These are phyloP conservation scores for Cryptomyrus ogoouensis DNA, from an alignment of 2,113 vertebrate species.

Conservation along the genomic window DNA sequence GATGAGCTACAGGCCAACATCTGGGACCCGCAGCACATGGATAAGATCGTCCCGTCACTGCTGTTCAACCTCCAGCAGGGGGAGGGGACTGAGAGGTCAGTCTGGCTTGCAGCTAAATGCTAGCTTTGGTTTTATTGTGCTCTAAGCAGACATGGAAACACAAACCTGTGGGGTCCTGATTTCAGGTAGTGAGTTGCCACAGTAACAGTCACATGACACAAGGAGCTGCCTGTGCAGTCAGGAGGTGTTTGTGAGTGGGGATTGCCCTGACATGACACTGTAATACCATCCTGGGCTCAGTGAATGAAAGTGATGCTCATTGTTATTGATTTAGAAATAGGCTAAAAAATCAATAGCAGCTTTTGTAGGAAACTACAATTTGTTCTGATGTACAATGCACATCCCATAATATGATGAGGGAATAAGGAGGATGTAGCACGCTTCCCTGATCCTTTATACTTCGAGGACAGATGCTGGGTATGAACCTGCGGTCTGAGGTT, in stretches of 20 bases:
- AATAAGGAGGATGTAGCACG: background rate
- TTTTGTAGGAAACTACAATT: background rate
- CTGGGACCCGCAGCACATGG: constrained; percentile 98
- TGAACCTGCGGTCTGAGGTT: background rate
- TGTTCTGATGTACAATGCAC: background rate
- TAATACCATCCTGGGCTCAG: background rate
- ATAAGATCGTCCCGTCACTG: constrained; percentile 92
- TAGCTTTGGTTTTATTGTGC: background rate
- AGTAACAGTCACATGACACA: background rate
- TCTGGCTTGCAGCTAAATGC: background rate
- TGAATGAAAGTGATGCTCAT: background rate
- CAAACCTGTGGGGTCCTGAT: background rate
- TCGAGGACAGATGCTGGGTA: background rate
- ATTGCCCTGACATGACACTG: background rate
- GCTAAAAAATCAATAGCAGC: background rate
- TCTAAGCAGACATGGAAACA: background rate
- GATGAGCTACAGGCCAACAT: constrained; percentile 94
- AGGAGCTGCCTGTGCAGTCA: background rate
- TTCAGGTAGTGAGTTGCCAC: background rate
- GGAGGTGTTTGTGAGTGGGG: background rate
- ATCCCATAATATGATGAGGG: background rate
- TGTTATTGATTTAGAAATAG: background rate
- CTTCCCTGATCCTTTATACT: background rate
- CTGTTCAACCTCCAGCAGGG: constrained; percentile 88
- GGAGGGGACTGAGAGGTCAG: constrained; percentile 83